Conservation (phyloP, 2,888 invertebrate species). For the Acleris cristana region DNA sequence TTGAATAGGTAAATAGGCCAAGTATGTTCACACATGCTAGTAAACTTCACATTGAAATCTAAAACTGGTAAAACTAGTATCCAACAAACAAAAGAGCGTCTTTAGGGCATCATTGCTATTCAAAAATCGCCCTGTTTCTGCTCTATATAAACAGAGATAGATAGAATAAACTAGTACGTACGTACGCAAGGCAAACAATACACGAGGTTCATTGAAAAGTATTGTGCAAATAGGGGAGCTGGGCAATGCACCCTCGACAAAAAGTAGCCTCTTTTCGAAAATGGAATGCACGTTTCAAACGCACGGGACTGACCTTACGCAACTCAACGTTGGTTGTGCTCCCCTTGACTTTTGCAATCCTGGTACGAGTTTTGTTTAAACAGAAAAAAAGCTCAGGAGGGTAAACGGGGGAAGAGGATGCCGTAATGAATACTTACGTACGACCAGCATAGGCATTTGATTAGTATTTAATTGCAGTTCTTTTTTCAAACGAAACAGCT, state of each 20-base stretch:
- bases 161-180: constrained; percentile 43
- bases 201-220: constrained; percentile 71
- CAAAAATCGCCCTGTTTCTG: constrained; percentile 43
- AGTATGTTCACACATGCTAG: constrained; percentile 28
- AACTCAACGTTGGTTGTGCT: constrained; percentile 48
- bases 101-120: constrained; percentile 30
- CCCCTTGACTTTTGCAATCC: constrained; percentile 41
- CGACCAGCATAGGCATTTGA: too few relatives aligned
- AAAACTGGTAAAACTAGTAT: constrained; percentile 30
- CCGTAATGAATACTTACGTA: too few relatives aligned
- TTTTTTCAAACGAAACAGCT: too few relatives aligned
- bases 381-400: neutral
- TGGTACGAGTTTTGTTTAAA: constrained; percentile 16
- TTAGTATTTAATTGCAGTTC: too few relatives aligned
- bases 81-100: constrained; percentile 11
- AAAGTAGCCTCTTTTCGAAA: constrained; percentile 67
- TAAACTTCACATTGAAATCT: constrained; percentile 28
- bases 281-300: constrained; percentile 56
- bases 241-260: constrained; percentile 58
- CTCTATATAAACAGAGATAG: constrained; percentile 46
- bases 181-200: constrained; percentile 61
- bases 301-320: constrained; percentile 61
- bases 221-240: constrained; percentile 72
- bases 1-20: constrained; percentile 35
- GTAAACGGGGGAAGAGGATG: neutral